phyloP scores from a whole-genome alignment of 2,888 invertebrate species.

The Leptinotarsa tumamoca region DNA sequence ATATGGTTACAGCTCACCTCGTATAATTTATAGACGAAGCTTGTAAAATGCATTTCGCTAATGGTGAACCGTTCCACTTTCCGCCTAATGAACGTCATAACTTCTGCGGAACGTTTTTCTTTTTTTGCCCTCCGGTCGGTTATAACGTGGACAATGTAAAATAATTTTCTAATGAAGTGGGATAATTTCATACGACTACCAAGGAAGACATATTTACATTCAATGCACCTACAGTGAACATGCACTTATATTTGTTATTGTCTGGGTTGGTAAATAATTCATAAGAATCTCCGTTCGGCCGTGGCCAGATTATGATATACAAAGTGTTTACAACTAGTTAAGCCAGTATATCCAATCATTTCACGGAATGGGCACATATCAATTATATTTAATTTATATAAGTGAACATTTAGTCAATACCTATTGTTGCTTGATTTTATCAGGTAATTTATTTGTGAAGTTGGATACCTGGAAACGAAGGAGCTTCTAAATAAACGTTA shows the following conservation, averaged over 20 bases:
- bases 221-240: constrained; percentile 11
- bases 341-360: too few relatives aligned
- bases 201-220: constrained; percentile 16
- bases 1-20: constrained; percentile 19
- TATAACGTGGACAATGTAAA: constrained; percentile 19
- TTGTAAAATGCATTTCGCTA: constrained; percentile 27
- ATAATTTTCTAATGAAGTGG: constrained; percentile 19
- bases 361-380: too few relatives aligned
- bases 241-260: constrained; percentile 20
- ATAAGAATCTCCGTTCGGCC: neutral
- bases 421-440: too few relatives aligned
- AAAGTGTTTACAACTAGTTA: too few relatives aligned
- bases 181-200: constrained; percentile 18
- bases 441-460: too few relatives aligned
- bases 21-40: constrained; percentile 25
- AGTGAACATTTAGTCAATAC: too few relatives aligned
- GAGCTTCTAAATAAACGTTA: too few relatives aligned
- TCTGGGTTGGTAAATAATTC: constrained; percentile 12
- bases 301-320: neutral
- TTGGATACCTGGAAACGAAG: too few relatives aligned
- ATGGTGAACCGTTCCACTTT: constrained; percentile 33
- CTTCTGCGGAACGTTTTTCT: constrained; percentile 10
- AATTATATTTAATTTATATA: too few relatives aligned
- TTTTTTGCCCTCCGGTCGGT: constrained; percentile 12
- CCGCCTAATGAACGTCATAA: constrained; percentile 27